A percentile compares a stretch with the other conserved stretches of the same genome.
These are phyloP conservation scores for Pandemis heparana DNA, from an alignment of 2,888 invertebrate genomes.

Conservation along the genomic window DNA sequence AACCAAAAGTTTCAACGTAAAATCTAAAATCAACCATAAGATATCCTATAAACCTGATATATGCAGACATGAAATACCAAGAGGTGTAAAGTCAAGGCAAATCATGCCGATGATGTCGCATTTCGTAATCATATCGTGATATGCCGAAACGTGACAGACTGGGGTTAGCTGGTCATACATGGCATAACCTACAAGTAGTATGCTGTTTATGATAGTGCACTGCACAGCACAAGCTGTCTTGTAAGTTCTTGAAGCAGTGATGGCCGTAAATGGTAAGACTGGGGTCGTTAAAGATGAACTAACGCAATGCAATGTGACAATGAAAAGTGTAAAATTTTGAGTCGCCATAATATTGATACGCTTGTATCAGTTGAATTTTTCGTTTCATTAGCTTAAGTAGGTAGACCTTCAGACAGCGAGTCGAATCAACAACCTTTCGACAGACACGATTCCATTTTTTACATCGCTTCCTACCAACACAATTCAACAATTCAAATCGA, in stretches of 20 bases:
- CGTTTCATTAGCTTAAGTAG: conserved; percentile 16
- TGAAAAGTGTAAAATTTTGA: background rate
- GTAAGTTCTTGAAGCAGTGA: background rate
- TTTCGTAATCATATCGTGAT: conserved; percentile 68
- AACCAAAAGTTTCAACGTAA: background rate
- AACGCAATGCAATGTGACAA: background rate
- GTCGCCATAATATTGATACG: background rate
- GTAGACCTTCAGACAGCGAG: conserved; percentile 28
- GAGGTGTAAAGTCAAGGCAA: conserved; percentile 66
- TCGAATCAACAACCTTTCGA: conserved; percentile 37
- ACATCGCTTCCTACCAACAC: conserved; percentile 3
- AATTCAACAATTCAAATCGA: background rate
- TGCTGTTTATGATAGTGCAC: conserved; percentile 3
- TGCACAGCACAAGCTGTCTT: background rate
- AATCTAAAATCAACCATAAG: conserved; percentile 9
- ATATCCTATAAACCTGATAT: conserved; percentile 20
- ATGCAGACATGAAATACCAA: conserved; percentile 56
- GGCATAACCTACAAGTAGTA: conserved; percentile 1
- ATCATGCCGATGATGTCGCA: conserved; percentile 56
- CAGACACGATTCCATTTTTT: conserved; percentile 35
- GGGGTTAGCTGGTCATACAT: conserved; percentile 36
- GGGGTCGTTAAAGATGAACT: background rate
- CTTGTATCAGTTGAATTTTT: background rate
- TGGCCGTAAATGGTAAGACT: background rate
- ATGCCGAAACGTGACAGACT: conserved; percentile 58